Conservation (phyloP, 2,888 invertebrate species). For the Polia nebulosa region DNA sequence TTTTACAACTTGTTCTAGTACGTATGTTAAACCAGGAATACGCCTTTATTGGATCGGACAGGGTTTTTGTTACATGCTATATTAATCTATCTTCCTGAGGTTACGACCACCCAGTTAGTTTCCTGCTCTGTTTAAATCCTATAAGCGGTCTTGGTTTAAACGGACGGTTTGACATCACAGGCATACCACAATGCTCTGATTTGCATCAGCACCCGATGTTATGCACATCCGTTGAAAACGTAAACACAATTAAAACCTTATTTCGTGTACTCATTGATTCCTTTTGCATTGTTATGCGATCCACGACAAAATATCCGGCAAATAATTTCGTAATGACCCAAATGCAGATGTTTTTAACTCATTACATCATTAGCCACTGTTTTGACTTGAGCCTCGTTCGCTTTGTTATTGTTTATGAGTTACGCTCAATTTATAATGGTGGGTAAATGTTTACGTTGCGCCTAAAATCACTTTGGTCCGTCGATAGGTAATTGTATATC, state of each 20-base stretch:
- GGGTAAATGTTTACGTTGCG: conserved; percentile 18
- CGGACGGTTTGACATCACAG: conserved; percentile 23
- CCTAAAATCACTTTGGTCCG: conserved; percentile 8
- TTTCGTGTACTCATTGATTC: conserved; percentile 24
- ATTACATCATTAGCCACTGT: conserved; percentile 59
- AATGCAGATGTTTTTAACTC: conserved; percentile 71
- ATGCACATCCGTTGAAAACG: conserved; percentile 38
- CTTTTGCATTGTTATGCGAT: conserved; percentile 44
- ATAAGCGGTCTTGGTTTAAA: neutral
- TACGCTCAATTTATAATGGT: conserved; percentile 24
- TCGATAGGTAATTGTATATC: neutral
- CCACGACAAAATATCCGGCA: conserved; percentile 64
- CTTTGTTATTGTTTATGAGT: conserved; percentile 51
- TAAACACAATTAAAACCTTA: conserved; percentile 59
- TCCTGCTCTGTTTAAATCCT: neutral
- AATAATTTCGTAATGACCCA: conserved; percentile 67
- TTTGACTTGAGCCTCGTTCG: conserved; percentile 54
- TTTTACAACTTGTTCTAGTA: too few relatives aligned
- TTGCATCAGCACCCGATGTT: conserved; percentile 20
- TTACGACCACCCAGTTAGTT: conserved; percentile 2
- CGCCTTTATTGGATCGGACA: too few relatives aligned
- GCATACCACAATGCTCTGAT: neutral
- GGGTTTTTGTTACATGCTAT: too few relatives aligned
- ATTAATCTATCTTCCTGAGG: too few relatives aligned
- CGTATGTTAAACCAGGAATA: too few relatives aligned